Evolutionary conservation across 2,113 vertebrate species (phyloP), one percentile per base, ranked within the genome.

Genomic region (Lichenostomus cassidix): DNA sequence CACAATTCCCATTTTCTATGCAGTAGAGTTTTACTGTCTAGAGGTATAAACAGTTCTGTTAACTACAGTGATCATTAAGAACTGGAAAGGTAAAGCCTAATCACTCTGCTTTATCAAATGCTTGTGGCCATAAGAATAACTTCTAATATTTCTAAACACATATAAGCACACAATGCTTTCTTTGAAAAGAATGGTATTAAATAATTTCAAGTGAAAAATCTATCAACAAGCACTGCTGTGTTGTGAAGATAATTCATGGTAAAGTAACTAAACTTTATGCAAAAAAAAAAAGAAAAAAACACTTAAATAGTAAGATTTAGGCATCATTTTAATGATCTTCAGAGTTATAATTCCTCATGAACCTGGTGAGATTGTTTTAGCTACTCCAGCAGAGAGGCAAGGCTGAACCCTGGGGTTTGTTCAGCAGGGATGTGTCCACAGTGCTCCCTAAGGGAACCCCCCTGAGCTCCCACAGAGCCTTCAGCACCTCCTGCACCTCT

Each of bases 1-100:
- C 68, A 88, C 79, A 92, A 9, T 18, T 78, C 73, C 49, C 47
- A 90, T 93, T 90, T 95, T 75, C 63, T 67, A 20, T 56, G 39
- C 39, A 56, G 81, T 88, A 58, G 44, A 49, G 59, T 83, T 95
- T 90, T 88, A 86, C 63, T 90, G 15, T 12, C 84, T 41, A 12
- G 27, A 94, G 59, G 31, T 33, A 3, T 31, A 70, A 95, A 59
- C 18, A 73, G 58, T 7, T 55, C 39, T 52, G 24, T 86, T 78
- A 94, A 35, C 83, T 71, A 78, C 0, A 81, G 60, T 41, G 73
- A 68, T 68, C 62, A 83, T 49, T 78, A 77, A 64, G 46, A 83
- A 81, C 7, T 53, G 24, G 56, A 81, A 90, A 93, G 22, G 5
- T 52, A 78, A 84, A 90, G 50, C 14, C 60, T 81, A 89, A 95